Evolutionary conservation across 1,140 invertebrate species (phyloP).

Genomic region (Nylanderia fulva): DNA sequence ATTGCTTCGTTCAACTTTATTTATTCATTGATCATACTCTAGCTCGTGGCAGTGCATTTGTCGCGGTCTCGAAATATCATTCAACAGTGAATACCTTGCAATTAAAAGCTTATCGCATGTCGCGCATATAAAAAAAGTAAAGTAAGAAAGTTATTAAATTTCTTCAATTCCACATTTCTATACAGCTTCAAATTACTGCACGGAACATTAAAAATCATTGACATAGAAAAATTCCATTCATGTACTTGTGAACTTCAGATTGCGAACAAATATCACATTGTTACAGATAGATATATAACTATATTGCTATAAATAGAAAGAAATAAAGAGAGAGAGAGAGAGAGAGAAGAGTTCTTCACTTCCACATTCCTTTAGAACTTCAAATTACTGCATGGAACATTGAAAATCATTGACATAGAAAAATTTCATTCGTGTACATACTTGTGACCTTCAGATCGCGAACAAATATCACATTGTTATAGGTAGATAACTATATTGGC

Average conservation of each 20-base stretch:
- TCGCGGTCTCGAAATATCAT: slow-evolving; percentile 4
- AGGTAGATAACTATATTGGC: not conserved
- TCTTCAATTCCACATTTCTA: not conserved
- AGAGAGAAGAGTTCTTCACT: not conserved
- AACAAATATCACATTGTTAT: slow-evolving; percentile 6
- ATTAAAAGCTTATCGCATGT: slow-evolving; percentile 35
- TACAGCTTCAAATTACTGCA: not conserved
- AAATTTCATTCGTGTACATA: slow-evolving; percentile 13
- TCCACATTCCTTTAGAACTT: not conserved
- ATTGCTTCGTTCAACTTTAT: slow-evolving; percentile 16
- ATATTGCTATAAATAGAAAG: not conserved
- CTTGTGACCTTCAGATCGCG: not conserved
- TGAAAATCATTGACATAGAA: not conserved
- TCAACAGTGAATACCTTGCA: not conserved
- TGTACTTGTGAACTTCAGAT: not conserved
- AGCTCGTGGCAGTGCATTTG: not conserved
- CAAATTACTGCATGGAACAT: not conserved
- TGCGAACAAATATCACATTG: not conserved
- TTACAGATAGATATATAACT: not conserved
- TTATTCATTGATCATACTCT: slow-evolving; percentile 19
- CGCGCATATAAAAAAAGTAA: not conserved
- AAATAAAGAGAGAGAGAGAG: not conserved
- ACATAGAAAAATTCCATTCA: not conserved
- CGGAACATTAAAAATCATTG: not conserved
- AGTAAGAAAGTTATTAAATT: not conserved